Base-by-base conservation (phyloP, 2,113 vertebrate genomes). In the Anolis sagrei region DNA sequence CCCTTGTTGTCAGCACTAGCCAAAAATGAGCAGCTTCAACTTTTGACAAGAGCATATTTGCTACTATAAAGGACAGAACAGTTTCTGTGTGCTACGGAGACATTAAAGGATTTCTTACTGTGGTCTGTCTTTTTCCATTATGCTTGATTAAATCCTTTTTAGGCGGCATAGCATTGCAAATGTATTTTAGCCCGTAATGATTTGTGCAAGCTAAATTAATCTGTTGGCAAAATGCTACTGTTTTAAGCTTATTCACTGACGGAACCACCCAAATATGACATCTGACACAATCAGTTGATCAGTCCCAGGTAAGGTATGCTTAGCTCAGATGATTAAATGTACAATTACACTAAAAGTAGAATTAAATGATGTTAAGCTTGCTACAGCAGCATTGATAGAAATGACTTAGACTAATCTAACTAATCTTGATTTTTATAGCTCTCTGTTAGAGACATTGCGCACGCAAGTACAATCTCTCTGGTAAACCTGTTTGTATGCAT, bases 281-380 rank as follows among this genome's bases (percentile, higher is more conserved):
- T 58, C 81, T 84, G 87, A 89, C 88, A 88, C 83, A 89, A 88
- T 90, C 86, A 85, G 5, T 49, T 84, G 83, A 86, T 89, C 76
- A 89, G 85, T 92, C 90, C 85, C 85, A 82, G 81, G 61, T 62
- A 89, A 90, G 74, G 84, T 86, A 61, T 82, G 90, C 54, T 90
- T 85, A 76, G 69, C 44, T 76, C 11, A 66, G 82, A 78, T 86
- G 90, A 93, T 93, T 93, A 88, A 93, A 86, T 54, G 74, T 70
- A 76, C 89, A 93, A 93, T 90, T 92, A 89, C 68, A 76, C 87
- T 91, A 74, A 89, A 89, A 90, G 88, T 89, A 82, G 92, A 92
- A 89, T 86, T 83, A 92, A 93, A 88, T 86, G 79, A 84, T 58
- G 7, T 32, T 89, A 94, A 89, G n/a, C 82, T 77, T 88, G n/a